Base-by-base conservation (phyloP, 2,888 invertebrate genomes). In the Andrena trimmerana region DNA sequence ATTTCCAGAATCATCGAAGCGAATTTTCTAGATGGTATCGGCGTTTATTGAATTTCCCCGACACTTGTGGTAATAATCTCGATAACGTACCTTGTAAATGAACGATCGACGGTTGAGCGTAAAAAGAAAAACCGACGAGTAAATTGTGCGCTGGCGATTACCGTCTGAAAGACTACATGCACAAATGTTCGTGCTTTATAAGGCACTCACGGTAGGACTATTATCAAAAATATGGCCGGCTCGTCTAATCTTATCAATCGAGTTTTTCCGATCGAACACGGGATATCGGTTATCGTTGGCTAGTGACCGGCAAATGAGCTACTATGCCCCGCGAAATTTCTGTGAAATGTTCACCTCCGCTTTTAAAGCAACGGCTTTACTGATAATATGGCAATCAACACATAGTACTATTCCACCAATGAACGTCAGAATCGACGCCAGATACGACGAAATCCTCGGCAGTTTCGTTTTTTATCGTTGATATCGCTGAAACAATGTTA, bases 161-260 rank as follows among this genome's bases (percentile, higher is more conserved):
- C 59, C 67, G 62, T 76, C 60, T 54, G 63, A 85, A 81, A 85
- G 72, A 29, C 78, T 73, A 59, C 54, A 13, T 31, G 48, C 48
- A 60, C 33, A 74, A 78, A 63, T 76, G 54, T 48, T 57, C 72
- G 68, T 69, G 81, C 77, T 83, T 89, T 90, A 90, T 89, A 90
- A 76, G 81, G 54, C 67, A 48, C 60, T 24, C 63, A n/a, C 50
- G 27, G 27, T 63, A 54, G 29, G 42, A 74, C 67, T 86, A 83
- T 85, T 84, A 68, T 78, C 69, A 70, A 82, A 83, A 79, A 74
- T 78, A 79, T 71, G 50, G 65, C 68, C 52, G 69, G 24, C 24
- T 54, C 48, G 20, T 63, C 52, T 87, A 87, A 90, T 90, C 90
- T 89, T 89, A 90, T 90, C 89, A 62, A 60, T 42, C 48, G 33